Base-by-base conservation (phyloP, 2,113 vertebrate species). In the Microtus pennsylvanicus region DNA sequence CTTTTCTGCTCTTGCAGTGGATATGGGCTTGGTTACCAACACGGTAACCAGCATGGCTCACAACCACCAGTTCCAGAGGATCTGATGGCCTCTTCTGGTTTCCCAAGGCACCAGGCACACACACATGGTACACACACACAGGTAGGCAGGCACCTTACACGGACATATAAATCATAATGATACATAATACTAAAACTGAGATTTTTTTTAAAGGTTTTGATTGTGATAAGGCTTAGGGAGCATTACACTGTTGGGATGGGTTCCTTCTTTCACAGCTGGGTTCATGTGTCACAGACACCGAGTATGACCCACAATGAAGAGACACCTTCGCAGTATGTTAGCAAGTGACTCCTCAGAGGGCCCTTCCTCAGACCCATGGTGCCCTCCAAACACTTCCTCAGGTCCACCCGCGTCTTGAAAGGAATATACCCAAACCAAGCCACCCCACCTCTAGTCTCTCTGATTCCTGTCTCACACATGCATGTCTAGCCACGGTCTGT, bases 201-300 rank as follows among this genome's bases (percentile, higher is more conserved):
- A 70, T 50, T 70, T 22, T 22, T 70, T 22, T 33, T 14, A 74
- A 45, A 2, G 28, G 16, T 83, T 42, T 0, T 50, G 61, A 70
- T 30, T 52, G 21, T 14, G 21, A n/a, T 35, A 61, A 30, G 58
- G 33, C 13, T 30, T 26, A 47, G 58, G 76, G 7, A 89, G 28
- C 7, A 22, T 2, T 5, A 4, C 9, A 55, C 3, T 55, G 24
- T 0, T 8, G 17, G 26, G 7, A 33, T 17, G 2, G 33, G 38
- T 24, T 75, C 33, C 69, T 28, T 61, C 17, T 69, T 78, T 38
- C 70, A 30, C 14, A 19, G 14, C 2, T 38, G 11, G 3, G 42
- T 21, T 21, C 35, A 21, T 61, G 52, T 30, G 17, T 61, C 52
- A 45, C n/a, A 69, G 35, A 81, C 12, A 28, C 6, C 16, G 16